Conservation (phyloP, 2,888 invertebrate genomes). For the Hesperia comma region DNA sequence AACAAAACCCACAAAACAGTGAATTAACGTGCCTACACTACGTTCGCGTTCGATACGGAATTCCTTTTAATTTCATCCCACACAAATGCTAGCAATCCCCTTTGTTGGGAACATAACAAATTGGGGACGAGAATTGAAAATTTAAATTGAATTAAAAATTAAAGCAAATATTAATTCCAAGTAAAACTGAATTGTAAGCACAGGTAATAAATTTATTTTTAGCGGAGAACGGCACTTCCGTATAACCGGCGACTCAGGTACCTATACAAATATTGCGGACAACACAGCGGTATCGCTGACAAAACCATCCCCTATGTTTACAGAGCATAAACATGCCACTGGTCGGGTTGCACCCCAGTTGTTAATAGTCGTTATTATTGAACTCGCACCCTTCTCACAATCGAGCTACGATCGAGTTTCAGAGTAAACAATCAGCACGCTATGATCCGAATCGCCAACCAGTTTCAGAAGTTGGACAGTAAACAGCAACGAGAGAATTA, state of each 20-base stretch:
- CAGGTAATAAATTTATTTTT: no score
- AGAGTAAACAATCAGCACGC: slow-evolving; percentile 57
- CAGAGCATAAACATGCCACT: slow-evolving; percentile 41
- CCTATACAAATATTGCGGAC: slow-evolving; percentile 47
- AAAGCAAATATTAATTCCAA: no score
- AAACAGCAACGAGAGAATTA: slow-evolving; percentile 37
- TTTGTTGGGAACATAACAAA: no score
- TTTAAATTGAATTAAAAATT: no score
- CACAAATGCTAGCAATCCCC: no score
- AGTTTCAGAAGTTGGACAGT: slow-evolving; percentile 28
- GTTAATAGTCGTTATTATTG: slow-evolving; percentile 74
- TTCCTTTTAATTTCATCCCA: no score
- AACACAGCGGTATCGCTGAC: slow-evolving; percentile 8
- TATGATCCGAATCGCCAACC: slow-evolving; percentile 29
- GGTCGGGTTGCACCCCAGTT: slow-evolving; percentile 56
- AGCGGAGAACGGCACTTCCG: no score
- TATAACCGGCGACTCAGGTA: no score
- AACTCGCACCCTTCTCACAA: slow-evolving; percentile 61
- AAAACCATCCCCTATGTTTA: slow-evolving; percentile 29
- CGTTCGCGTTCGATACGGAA: no score
- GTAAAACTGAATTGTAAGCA: no score
- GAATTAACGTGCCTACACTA: no score
- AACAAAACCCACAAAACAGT: slow-evolving; percentile 2
- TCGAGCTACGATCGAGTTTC: slow-evolving; percentile 54
- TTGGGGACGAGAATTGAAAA: no score